These are phyloP conservation scores for Callipepla californica DNA, from an alignment of 2,113 vertebrate genomes.

Conservation along the genomic window DNA sequence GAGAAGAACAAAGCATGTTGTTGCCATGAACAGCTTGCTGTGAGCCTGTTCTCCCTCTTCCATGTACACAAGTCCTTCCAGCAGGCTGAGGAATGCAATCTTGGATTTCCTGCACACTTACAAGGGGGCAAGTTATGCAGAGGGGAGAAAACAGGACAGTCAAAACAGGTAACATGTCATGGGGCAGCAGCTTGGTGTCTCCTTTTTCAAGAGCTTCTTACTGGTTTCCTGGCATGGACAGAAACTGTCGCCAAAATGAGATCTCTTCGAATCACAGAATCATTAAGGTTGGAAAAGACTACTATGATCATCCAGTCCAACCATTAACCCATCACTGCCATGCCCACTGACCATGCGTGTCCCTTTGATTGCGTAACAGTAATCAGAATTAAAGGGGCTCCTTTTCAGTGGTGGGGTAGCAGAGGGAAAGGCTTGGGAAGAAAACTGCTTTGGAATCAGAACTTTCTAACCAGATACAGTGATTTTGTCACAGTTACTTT, in stretches of 20 bases:
- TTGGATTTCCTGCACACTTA: not conserved
- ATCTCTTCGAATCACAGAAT: no score
- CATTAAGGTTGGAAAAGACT: no score
- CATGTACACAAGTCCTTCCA: fast-evolving
- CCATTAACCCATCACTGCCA: no score
- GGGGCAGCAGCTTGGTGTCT: not conserved
- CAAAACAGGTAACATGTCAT: not conserved
- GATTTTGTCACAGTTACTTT: not conserved
- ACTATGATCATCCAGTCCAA: no score
- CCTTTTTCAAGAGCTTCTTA: not conserved
- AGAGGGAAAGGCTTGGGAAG: not conserved
- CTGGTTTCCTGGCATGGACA: not conserved
- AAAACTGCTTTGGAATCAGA: not conserved
- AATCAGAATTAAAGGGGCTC: not conserved
- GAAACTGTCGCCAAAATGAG: not conserved
- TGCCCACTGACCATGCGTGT: not conserved
- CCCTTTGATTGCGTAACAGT: not conserved
- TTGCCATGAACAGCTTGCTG: not conserved
- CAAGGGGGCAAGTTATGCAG: not conserved
- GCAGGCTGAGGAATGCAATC: fast-evolving
- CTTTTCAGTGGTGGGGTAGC: not conserved
- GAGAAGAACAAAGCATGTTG: not conserved
- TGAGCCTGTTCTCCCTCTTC: fast-evolving
- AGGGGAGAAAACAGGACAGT: not conserved
- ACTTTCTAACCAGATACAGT: not conserved